phyloP scores from a whole-genome alignment of 2,113 vertebrate genomes.

The Mola mola region DNA sequence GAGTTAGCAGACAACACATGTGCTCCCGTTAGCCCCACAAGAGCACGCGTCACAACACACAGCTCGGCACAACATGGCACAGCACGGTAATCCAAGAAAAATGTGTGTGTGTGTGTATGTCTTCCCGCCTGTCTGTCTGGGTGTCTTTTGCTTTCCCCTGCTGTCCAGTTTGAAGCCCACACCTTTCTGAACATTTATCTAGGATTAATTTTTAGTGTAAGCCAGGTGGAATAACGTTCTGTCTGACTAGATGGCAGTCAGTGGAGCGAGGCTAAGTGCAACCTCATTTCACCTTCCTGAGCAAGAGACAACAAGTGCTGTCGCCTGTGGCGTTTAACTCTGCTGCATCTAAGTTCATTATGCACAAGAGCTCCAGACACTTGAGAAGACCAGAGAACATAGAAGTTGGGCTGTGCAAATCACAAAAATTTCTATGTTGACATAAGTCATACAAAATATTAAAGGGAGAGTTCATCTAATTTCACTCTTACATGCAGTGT shows the following conservation, averaged over 20 bases:
- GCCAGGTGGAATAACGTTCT: slow-evolving; percentile 16
- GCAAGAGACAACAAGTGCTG: slow-evolving; percentile 31
- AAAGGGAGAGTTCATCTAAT: too few relatives aligned
- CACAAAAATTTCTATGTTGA: too few relatives aligned
- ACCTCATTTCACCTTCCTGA: slow-evolving; percentile 52
- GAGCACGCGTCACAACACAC: slow-evolving; percentile 69
- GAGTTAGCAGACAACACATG: slow-evolving; percentile 77
- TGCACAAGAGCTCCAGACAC: too few relatives aligned
- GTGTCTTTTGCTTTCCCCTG: background rate
- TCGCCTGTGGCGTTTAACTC: slow-evolving; percentile 28
- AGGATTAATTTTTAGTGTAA: slow-evolving; percentile 24
- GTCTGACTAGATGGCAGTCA: slow-evolving; percentile 25
- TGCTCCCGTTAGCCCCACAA: slow-evolving; percentile 65
- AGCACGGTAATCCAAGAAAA: slow-evolving; percentile 33
- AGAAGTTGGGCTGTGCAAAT: too few relatives aligned
- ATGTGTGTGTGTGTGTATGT: slow-evolving; percentile 9
- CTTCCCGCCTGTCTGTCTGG: background rate
- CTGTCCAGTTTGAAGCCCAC: slow-evolving; percentile 2
- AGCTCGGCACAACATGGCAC: slow-evolving; percentile 59
- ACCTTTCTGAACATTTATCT: slow-evolving; percentile 2
- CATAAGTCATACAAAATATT: background rate
- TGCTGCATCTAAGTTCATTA: background rate
- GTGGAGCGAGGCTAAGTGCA: slow-evolving; percentile 12
- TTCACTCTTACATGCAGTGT: too few relatives aligned
- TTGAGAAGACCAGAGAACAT: too few relatives aligned